A percentile compares a stretch with the other conserved stretches of the same genome.
Evolutionary conservation across 2,888 invertebrate species (phyloP).

Genomic region (Agrotis exclamationis): DNA sequence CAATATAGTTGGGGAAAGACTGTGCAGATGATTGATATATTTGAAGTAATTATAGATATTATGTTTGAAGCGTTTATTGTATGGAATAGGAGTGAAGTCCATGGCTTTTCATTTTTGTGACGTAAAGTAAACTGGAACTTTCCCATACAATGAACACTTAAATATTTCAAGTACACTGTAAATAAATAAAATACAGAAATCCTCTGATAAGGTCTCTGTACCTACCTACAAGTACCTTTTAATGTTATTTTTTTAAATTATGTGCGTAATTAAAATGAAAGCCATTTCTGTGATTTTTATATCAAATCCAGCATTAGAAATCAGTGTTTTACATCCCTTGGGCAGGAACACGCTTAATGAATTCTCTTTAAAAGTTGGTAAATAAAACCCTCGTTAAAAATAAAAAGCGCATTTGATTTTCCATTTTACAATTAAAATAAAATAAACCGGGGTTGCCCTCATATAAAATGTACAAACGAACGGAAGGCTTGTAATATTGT

Average conservation of each 20-base stretch:
- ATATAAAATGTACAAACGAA: conserved; percentile 47
- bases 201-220: too few relatives aligned
- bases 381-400: not conserved
- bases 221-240: too few relatives aligned
- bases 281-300: not conserved
- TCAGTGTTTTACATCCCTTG: conserved; percentile 10
- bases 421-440: conserved; percentile 9
- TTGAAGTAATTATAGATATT: too few relatives aligned
- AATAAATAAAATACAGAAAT: too few relatives aligned
- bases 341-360: not conserved
- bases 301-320: not conserved
- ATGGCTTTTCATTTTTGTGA: too few relatives aligned
- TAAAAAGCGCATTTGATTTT: not conserved
- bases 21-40: too few relatives aligned
- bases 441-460: conserved; percentile 14
- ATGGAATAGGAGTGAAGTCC: too few relatives aligned
- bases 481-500: conserved; percentile 23
- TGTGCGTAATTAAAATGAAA: not conserved
- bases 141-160: too few relatives aligned
- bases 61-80: too few relatives aligned
- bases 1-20: too few relatives aligned
- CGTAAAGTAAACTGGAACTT: too few relatives aligned
- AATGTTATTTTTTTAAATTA: not conserved
- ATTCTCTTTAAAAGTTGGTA: not conserved
- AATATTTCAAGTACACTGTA: too few relatives aligned